Evolutionary conservation across 2,888 invertebrate genomes (phyloP).

Genomic region (Strigamia crassipes): DNA sequence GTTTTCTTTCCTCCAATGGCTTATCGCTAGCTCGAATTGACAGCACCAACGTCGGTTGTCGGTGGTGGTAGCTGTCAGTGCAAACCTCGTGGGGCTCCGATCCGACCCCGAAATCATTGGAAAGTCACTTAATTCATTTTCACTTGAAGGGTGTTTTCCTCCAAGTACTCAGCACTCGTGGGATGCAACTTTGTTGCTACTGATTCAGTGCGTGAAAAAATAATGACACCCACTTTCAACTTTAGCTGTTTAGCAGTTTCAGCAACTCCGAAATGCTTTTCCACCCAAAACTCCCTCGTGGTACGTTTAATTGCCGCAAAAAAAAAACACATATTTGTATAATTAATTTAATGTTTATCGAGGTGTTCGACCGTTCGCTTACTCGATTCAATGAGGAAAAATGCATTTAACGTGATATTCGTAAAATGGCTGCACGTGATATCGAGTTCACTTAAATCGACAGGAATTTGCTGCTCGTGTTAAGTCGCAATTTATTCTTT

Average conservation of each 20-base stretch:
- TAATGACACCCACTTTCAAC: slow-evolving; percentile 6
- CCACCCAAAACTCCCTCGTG: background rate
- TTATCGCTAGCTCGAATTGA: slow-evolving; percentile 6
- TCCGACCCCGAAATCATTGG: slow-evolving; percentile 27
- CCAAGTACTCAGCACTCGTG: slow-evolving; percentile 27
- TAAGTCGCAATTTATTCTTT: slow-evolving; percentile 9
- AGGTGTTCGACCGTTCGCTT: no score
- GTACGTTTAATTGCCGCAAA: no score
- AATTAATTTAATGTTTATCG: no score
- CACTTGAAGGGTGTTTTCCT: slow-evolving; percentile 29
- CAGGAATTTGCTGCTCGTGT: background rate
- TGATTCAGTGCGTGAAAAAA: slow-evolving; percentile 14
- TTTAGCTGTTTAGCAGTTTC: background rate
- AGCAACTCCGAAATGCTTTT: background rate
- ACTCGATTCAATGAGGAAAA: background rate
- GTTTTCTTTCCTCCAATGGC: slow-evolving; percentile 23
- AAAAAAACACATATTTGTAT: no score
- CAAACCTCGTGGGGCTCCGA: slow-evolving; percentile 11
- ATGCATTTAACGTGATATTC: background rate
- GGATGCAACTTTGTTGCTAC: slow-evolving; percentile 25
- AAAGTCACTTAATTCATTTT: slow-evolving; percentile 37
- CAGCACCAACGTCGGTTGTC: background rate
- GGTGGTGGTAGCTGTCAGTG: slow-evolving; percentile 10
- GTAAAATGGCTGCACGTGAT: background rate
- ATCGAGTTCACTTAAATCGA: background rate